phyloP scores from a whole-genome alignment of 2,113 vertebrate species.

The Scopus umbretta region DNA sequence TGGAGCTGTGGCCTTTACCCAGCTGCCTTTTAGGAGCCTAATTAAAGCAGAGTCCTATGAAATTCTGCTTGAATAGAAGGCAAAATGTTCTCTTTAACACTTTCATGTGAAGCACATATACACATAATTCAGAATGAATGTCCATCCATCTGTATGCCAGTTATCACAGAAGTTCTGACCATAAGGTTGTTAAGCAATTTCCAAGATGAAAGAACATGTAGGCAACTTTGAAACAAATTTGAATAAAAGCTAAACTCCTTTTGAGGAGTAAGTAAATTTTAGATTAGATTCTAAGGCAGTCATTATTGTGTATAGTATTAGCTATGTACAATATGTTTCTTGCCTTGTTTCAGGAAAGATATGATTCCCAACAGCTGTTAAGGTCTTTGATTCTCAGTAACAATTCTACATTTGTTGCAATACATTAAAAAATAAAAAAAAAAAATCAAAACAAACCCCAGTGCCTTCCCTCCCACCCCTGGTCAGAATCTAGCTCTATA shows the following conservation, averaged over 20 bases:
- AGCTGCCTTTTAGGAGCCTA: not conserved
- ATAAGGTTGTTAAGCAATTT: not conserved
- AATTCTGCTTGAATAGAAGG: not conserved
- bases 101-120: not conserved
- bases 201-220: not conserved
- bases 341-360: not conserved
- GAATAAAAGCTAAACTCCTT: not conserved
- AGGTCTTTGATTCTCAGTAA: not conserved
- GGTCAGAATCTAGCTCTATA: not conserved
- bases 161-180: not conserved
- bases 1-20: not conserved
- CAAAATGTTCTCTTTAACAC: not conserved
- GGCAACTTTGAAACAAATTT: not conserved
- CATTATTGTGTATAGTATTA: not conserved
- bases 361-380: not conserved
- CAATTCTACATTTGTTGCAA: not conserved
- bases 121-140: not conserved
- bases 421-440: not conserved
- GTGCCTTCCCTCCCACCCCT: accelerated
- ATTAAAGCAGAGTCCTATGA: not conserved
- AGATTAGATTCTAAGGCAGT: not conserved
- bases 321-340: not conserved
- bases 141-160: not conserved
- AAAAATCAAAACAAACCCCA: not conserved
- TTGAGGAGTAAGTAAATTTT: not conserved